These are phyloP conservation scores for Forbesichthys papilliferus DNA, from an alignment of 2,113 vertebrate species.

Conservation along the genomic window DNA sequence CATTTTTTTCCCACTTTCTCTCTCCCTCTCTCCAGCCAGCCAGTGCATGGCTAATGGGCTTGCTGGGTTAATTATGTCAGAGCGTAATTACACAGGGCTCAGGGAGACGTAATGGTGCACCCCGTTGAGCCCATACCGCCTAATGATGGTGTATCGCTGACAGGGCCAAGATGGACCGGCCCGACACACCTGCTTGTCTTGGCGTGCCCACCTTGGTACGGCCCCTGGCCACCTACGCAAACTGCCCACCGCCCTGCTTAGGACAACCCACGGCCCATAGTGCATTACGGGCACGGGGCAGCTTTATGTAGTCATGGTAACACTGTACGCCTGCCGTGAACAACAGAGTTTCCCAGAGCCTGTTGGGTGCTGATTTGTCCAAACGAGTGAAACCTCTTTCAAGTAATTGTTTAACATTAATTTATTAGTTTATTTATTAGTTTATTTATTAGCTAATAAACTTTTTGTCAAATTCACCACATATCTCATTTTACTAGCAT, in stretches of 20 bases:
- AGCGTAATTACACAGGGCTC: slow-evolving; percentile 99
- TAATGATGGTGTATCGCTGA: slow-evolving; percentile 93
- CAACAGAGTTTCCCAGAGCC: background rate
- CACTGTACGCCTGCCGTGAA: slow-evolving; percentile 19
- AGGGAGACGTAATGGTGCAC: slow-evolving; percentile 92
- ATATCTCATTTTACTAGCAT: too few species aligned
- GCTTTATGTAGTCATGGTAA: too few species aligned
- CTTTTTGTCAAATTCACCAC: too few species aligned
- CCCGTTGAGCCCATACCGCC: slow-evolving; percentile 89
- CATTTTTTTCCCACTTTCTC: slow-evolving; percentile 80
- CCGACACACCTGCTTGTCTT: slow-evolving; percentile 89
- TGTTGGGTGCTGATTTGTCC: slow-evolving; percentile 44
- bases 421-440: too few species aligned
- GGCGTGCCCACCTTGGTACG: slow-evolving; percentile 52
- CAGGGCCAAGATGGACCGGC: slow-evolving; percentile 82
- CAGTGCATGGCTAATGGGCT: slow-evolving; percentile 98
- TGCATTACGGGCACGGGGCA: background rate
- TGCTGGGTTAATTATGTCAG: slow-evolving; percentile 99
- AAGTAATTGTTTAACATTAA: too few species aligned
- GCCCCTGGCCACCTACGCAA: background rate
- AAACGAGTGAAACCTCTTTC: slow-evolving; percentile 60
- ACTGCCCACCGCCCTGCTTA: background rate
- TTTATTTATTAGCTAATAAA: too few species aligned
- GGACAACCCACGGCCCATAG: background rate
- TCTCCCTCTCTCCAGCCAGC: slow-evolving; percentile 76